Base-by-base conservation (phyloP, 2,888 invertebrate species). In the Zeuzera pyrina region DNA sequence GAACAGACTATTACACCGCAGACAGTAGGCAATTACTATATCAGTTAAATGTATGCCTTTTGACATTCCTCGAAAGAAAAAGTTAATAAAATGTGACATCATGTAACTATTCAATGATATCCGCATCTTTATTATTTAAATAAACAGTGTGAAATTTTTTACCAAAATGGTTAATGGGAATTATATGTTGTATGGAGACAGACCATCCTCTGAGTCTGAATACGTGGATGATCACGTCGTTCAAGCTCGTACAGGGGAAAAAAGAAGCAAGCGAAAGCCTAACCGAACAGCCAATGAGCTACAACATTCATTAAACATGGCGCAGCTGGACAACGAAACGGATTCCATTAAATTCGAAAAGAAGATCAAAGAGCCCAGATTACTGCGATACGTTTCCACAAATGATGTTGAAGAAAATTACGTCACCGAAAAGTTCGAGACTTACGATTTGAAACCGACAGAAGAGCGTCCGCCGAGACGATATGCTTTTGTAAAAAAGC, bases 91-190 rank as follows among this genome's bases (percentile, higher is more conserved):
- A 19, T 19, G 5, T 19, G 5, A 19, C 5, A 19, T 19, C n/a
- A n/a, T n/a, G n/a, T 27, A 43, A 46, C 43, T 30, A 39, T 31
- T 38, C 35, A 41, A 49, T 39, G 45, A 39, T 37, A 47, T 33
- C 34, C 41, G 28, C 29, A 29, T 30, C 7, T 38, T 31, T 30
- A 13, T 39, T 39, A 35, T 33, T 33, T 15, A 34, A 34, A 15
- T 31, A 42, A 44, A 29, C 41, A 19, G 47, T 38, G 23, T 38
- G 22, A 41, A 41, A 38, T 35, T 34, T 32, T 33, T 35, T 38
- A 38, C 27, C 35, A 72, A 65, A 52, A 84, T 84, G 84, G 84
- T 84, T 38, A 84, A 83, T 56, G 79, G 84, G 11, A 83, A 84
- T 47, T 84, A 84, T 47, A 64, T 74, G 15, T 41, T 84, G 24